Evolutionary conservation across 2,113 vertebrate genomes (phyloP).

Genomic region (Platichthys flesus): DNA sequence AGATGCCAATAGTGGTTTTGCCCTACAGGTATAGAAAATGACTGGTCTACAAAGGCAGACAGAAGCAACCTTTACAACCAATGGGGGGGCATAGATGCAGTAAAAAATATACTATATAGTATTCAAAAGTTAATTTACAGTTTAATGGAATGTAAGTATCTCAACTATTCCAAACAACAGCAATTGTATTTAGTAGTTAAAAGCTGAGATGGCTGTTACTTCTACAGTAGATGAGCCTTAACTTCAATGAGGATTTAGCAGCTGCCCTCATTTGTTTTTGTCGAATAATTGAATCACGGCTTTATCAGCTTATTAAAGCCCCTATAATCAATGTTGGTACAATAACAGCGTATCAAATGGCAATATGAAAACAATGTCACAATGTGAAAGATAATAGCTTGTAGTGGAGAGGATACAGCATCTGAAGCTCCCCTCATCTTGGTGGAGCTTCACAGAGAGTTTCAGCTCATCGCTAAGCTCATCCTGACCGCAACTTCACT

Average conservation of each 20-base stretch:
- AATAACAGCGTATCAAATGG: neutral
- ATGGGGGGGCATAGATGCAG: neutral
- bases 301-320: neutral
- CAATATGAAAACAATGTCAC: too few relatives aligned
- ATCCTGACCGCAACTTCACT: too few relatives aligned
- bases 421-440: too few relatives aligned
- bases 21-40: neutral
- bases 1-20: slow-evolving; percentile 19
- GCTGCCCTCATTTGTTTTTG: neutral
- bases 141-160: neutral
- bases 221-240: neutral
- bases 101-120: too few relatives aligned
- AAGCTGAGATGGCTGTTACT: neutral
- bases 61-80: neutral
- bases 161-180: neutral
- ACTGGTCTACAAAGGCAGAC: neutral
- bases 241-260: neutral
- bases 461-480: too few relatives aligned
- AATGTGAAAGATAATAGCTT: too few relatives aligned
- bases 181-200: neutral
- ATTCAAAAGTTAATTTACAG: neutral
- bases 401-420: too few relatives aligned
- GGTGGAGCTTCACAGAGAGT: too few relatives aligned
- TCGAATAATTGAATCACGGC: neutral
- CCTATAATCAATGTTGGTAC: neutral